Evolutionary conservation across 92 coral and sea anemone genomes (phyloP).

Genomic region (Heliopora coerulea): DNA sequence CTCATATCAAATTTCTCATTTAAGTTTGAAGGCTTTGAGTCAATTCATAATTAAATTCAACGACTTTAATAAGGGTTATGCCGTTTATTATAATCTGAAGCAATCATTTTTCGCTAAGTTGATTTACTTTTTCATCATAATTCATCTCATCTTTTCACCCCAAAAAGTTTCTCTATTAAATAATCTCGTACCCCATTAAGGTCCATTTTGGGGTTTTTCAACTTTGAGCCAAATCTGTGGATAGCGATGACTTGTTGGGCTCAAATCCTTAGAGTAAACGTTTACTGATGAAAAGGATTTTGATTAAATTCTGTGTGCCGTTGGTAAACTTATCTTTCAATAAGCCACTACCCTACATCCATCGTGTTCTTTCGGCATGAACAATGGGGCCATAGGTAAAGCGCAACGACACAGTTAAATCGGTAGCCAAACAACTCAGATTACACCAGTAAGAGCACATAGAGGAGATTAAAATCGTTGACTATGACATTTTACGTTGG

Average conservation of each 20-base stretch:
- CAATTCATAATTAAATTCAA: constrained; percentile 42
- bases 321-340: constrained; percentile 39
- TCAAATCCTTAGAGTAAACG: constrained; percentile 36
- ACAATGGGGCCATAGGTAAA: constrained; percentile 39
- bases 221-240: constrained; percentile 3
- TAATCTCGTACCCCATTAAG: constrained; percentile 26
- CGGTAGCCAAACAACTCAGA: constrained; percentile 30
- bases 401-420: constrained; percentile 43
- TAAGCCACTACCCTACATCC: constrained; percentile 29
- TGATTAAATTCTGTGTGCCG: constrained; percentile 42
- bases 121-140: constrained; percentile 34
- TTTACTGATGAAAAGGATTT: constrained; percentile 29
- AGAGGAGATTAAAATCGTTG: constrained; percentile 19
- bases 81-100: constrained; percentile 35
- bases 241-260: constrained; percentile 1
- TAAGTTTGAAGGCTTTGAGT: constrained; percentile 31
- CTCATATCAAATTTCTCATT: constrained; percentile 50
- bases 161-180: constrained; percentile 42
- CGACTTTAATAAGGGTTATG: constrained; percentile 45
- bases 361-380: constrained; percentile 42
- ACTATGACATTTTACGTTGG: neutral
- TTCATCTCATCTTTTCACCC: constrained; percentile 27
- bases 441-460: constrained; percentile 25
- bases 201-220: constrained; percentile 14
- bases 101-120: constrained; percentile 40